Evolutionary conservation across 2,797 vertebrate genomes (phyloP).

Genomic region (Myotis vivesi): DNA sequence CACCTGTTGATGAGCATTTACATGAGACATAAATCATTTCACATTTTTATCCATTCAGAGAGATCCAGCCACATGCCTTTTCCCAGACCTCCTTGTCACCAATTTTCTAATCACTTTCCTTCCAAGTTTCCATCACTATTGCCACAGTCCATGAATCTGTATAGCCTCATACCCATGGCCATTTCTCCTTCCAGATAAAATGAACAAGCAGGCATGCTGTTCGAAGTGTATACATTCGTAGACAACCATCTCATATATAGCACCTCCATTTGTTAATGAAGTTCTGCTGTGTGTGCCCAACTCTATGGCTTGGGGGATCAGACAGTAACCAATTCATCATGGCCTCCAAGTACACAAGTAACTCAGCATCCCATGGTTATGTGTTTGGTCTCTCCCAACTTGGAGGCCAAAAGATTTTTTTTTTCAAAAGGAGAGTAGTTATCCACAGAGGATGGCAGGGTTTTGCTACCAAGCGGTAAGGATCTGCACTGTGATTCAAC

Average conservation of each 20-base stretch:
- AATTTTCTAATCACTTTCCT: neutral
- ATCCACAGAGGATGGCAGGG: neutral
- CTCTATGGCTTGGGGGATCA: neutral
- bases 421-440: neutral
- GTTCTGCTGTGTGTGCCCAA: neutral
- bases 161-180: neutral
- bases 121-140: neutral
- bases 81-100: neutral
- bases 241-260: neutral
- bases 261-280: neutral
- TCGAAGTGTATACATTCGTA: rapidly evolving
- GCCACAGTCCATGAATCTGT: neutral
- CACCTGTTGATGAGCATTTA: neutral
- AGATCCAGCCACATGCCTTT: neutral
- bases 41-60: neutral
- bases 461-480: neutral
- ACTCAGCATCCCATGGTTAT: neutral
- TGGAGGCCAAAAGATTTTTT: neutral
- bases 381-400: neutral
- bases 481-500: neutral
- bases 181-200: neutral
- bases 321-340: too few relatives aligned
- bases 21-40: neutral
- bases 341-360: neutral
- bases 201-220: neutral